Conservation (phyloP, 2,797 vertebrate species). For the Pangasius djambal region DNA sequence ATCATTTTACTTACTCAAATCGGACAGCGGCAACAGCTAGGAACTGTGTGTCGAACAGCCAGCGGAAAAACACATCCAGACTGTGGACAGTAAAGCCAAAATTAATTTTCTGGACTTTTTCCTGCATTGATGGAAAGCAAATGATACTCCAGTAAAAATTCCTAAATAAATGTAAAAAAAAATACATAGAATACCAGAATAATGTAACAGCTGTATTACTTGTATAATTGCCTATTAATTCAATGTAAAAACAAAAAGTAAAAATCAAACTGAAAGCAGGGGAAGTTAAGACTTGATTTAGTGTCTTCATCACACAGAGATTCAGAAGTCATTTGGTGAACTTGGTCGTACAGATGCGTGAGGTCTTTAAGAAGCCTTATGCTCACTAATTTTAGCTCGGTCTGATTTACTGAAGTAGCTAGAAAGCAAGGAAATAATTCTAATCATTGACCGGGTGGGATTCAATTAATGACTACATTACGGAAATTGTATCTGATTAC, state of each 20-base stretch:
- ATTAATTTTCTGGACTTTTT: neutral
- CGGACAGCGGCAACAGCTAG: conserved; percentile 83
- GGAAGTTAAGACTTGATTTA: neutral
- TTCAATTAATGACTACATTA: neutral
- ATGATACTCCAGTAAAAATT: neutral
- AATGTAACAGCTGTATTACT: conserved; percentile 1
- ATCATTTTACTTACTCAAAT: conserved; percentile 88
- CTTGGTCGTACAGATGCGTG: too few relatives aligned
- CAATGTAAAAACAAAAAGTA: neutral
- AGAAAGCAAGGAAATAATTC: neutral
- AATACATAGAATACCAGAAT: neutral
- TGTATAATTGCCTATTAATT: neutral
- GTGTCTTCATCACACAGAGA: neutral
- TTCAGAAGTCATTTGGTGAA: neutral
- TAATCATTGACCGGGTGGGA: neutral
- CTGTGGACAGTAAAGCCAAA: conserved; percentile 67
- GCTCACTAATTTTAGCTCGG: conserved; percentile 1
- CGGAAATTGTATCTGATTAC: neutral
- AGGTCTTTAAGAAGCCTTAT: neutral
- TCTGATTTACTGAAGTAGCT: conserved; percentile 8
- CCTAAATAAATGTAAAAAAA: neutral
- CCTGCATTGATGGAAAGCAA: neutral
- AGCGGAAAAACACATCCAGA: conserved; percentile 94
- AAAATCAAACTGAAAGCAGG: neutral
- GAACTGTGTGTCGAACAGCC: conserved; percentile 96